Base-by-base conservation (phyloP, 2,888 invertebrate genomes). In the Cryptosula pallasiana region DNA sequence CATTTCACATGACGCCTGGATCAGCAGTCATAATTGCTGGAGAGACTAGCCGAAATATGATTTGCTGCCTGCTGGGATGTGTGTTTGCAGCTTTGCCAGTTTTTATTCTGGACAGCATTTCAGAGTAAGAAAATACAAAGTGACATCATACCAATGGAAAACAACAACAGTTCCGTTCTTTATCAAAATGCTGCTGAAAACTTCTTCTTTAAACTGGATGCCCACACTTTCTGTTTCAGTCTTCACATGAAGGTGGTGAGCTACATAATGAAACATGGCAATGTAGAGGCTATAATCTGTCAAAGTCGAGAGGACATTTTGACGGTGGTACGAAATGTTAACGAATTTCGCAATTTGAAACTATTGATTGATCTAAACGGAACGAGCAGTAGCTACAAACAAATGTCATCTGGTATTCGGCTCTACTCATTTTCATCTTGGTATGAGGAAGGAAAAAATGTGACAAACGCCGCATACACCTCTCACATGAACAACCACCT, bases 401-500 rank as follows among this genome's bases (percentile, higher is more conserved):
- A 63, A 27, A n/a, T 32, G 16, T 63, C 63, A 32, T 63, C 63
- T 32, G 32, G n/a, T 29, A 32, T 32, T 29, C 25, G 13, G 27
- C 27, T 63, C 13, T 34, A 63, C 32, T 63, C 63, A 9, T 63
- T 29, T n/a, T 16, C 2, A 32, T 13, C 32, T 9, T 63, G 63
- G 63, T 16, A 29, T 1, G 16, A 9, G 3, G 13, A 5, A 1
- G 29, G 32, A 34, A 25, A 13, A 32, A 63, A 63, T 63, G 63
- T 63, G 9, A 5, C 32, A 32, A 63, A 34, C 25, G 32, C 32
- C 16, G 27, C 63, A 29, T 63, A 29, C 2, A 63, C 63, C 25
- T 5, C 63, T 32, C 27, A 63, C 27, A 63, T 63, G 63, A 63
- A 63, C n/a, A 63, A 63, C 9, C 27, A 63, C 27, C 34, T 63